Percentiles rank a stretch among this genome's conserved stretches.
Evolutionary conservation across 2,888 invertebrate genomes (phyloP).

Genomic region (Mythimna lalbum): DNA sequence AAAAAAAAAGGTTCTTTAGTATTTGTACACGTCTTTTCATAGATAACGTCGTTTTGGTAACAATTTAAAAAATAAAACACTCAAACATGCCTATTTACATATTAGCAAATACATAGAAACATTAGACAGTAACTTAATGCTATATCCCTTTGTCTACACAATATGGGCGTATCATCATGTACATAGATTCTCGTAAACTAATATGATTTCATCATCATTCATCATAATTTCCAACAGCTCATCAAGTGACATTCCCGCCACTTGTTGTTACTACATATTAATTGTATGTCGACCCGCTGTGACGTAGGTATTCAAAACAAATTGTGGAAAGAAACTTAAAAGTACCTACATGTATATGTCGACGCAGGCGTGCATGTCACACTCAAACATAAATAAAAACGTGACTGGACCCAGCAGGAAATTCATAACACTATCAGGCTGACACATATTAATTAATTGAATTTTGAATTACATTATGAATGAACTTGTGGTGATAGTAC

Average conservation of each 20-base stretch:
- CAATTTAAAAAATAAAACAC: neutral
- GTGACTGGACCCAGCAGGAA: conserved; percentile 47
- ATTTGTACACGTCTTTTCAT: neutral
- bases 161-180: conserved; percentile 3
- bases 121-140: neutral
- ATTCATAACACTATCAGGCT: conserved; percentile 39
- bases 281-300: conserved; percentile 26
- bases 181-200: conserved; percentile 17
- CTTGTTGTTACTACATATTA: conserved; percentile 32
- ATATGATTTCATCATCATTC: conserved; percentile 38
- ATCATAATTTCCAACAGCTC: conserved; percentile 46
- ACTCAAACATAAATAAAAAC: conserved; percentile 46
- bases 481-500: conserved; percentile 40
- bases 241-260: conserved; percentile 31
- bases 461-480: conserved; percentile 48
- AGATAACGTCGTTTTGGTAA: neutral
- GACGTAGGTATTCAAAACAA: conserved; percentile 47
- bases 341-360: conserved; percentile 2
- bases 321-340: conserved; percentile 22
- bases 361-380: conserved; percentile 28
- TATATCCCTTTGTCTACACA: neutral
- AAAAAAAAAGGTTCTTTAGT: no score
- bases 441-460: conserved; percentile 50
- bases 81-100: neutral
- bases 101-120: neutral